These are phyloP conservation scores for Heliconius charithonia DNA, from an alignment of 2,888 invertebrate species.

Conservation along the genomic window DNA sequence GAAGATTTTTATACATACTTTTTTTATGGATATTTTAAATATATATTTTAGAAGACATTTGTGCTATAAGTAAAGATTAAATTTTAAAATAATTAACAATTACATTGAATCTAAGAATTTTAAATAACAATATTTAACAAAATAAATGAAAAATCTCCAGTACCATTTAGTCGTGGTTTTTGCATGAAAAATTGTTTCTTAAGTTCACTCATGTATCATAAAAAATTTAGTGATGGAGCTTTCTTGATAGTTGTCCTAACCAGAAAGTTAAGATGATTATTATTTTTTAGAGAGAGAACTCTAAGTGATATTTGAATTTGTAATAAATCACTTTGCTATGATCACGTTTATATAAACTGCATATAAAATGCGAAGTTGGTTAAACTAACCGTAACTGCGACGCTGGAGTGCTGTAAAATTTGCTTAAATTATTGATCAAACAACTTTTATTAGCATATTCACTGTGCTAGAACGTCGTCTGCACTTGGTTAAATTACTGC, in stretches of 20 bases:
- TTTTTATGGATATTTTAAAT: not conserved
- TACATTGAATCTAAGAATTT: too few species aligned
- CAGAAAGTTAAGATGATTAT: too few species aligned
- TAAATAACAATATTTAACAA: too few species aligned
- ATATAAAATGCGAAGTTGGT: not conserved
- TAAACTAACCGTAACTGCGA: constrained; percentile 13
- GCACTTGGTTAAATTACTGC: not conserved
- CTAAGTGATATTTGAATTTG: not conserved
- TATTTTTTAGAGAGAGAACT: too few species aligned
- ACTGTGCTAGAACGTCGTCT: not conserved
- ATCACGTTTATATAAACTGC: not conserved
- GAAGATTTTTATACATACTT: not conserved
- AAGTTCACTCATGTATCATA: not conserved
- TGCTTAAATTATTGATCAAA: constrained; percentile 6
- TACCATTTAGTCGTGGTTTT: not conserved
- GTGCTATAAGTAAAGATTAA: not conserved
- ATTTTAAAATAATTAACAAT: not conserved
- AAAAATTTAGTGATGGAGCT: not conserved
- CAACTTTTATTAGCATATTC: constrained; percentile 6
- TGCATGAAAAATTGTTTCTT: not conserved
- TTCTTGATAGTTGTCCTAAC: too few species aligned
- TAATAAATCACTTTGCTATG: not conserved
- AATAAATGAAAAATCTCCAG: not conserved
- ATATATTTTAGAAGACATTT: not conserved
- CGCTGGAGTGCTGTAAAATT: constrained; percentile 7